Evolutionary conservation across 30 jellyfish, hydroid and myxozoan species (phyloP).

Genomic region (Hydractinia echinata): DNA sequence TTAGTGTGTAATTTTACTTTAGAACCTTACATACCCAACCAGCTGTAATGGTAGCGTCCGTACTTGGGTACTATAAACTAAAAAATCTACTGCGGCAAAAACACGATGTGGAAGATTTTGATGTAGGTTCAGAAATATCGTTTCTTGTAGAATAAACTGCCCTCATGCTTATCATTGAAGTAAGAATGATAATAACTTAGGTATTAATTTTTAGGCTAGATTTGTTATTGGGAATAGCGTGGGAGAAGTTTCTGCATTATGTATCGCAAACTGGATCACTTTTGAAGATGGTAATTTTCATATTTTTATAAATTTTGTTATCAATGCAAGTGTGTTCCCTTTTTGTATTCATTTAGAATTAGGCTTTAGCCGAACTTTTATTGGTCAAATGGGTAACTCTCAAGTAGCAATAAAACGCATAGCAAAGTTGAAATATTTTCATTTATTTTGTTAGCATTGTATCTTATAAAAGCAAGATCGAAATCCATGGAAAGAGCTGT

Average conservation of each 20-base stretch:
- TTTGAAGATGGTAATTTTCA: slow-evolving; percentile 49
- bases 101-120: too few species aligned
- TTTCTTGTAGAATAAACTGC: neutral
- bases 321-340: neutral
- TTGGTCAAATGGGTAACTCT: neutral
- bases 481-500: slow-evolving; percentile 84
- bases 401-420: neutral
- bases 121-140: neutral
- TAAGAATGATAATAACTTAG: neutral
- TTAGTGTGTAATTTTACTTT: neutral
- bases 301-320: neutral
- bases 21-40: slow-evolving; percentile 5
- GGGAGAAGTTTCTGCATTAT: slow-evolving; percentile 81
- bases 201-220: slow-evolving; percentile 8
- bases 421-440: too few species aligned
- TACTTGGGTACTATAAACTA: neutral
- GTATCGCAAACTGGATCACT: slow-evolving; percentile 51
- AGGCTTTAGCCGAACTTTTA: neutral
- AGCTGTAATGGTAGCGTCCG: slow-evolving; percentile 12
- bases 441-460: slow-evolving; percentile 36
- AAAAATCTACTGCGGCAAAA: neutral
- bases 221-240: slow-evolving; percentile 78
- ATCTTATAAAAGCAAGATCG: slow-evolving; percentile 62
- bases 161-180: neutral
- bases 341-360: neutral